Evolutionary conservation across 2,113 vertebrate species (phyloP), one percentile per base, ranked within the genome.

Genomic region (Tachuris rubrigastra): DNA sequence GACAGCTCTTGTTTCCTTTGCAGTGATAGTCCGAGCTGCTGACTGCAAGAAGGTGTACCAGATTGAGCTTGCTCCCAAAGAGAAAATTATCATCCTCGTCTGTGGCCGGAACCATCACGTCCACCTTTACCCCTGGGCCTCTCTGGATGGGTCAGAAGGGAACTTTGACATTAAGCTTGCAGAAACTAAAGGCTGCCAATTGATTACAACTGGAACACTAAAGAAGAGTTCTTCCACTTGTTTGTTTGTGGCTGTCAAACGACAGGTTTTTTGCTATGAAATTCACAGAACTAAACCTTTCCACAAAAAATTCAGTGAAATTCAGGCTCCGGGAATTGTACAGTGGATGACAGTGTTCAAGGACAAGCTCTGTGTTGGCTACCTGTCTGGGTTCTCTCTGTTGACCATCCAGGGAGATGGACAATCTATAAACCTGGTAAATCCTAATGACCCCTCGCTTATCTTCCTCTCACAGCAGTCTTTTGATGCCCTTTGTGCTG

Each of bases 41-140:
- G 99, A 99, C 98, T 99, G 98, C 93, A 99, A 99, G 98, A 99
- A 99, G 78, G 98, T 99, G n/a, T 96, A 98, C 93, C 99, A 99
- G 98, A 99, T 99, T 3, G 99, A 99, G 85, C 97, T 99, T 31
- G 98, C 98, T 39, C 99, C 98, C 76, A 98, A 97, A 93, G 99
- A 99, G 95, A 99, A 98, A 85, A 98, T 99, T 1, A 90, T 99
- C 4, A 97, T 98, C 86, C 98, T 99, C 58, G 98, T 99, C 31
- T 99, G 99, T 0, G 99, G 99, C 49, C 98, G 99, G 27, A 99
- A 98, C 96, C 99, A 98, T 53, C 99, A 99, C 0, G 99, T 99
- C 53, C 99, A 99, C 86, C 98, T 99, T 41, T 98, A 98, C 72
- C 98, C 98, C 2, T 99, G 99, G 99, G 97, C 98, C 10, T 98